Conservation (phyloP, 2,888 invertebrate genomes). For the Iselma pallidipennis region DNA sequence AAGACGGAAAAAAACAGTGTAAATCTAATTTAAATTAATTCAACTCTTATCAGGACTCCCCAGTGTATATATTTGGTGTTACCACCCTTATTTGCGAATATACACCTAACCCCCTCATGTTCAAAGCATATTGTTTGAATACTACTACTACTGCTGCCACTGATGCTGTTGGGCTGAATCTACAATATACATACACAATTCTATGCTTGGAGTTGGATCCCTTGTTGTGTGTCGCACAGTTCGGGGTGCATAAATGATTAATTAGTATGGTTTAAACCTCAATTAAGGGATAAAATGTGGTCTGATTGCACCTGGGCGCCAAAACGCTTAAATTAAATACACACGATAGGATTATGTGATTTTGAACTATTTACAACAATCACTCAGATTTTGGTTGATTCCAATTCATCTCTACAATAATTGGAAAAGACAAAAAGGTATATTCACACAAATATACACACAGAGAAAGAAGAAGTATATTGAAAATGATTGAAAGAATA, state of each 20-base stretch:
- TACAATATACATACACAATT: neutral
- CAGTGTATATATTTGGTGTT: slow-evolving; percentile 39
- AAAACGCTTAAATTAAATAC: slow-evolving; percentile 11
- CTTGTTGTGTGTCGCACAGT: slow-evolving; percentile 29
- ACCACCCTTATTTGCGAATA: slow-evolving; percentile 37
- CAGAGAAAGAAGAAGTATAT: neutral
- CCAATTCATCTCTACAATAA: slow-evolving; percentile 1
- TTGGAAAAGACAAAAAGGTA: slow-evolving; percentile 7
- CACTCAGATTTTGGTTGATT: neutral
- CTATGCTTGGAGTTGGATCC: slow-evolving; percentile 13
- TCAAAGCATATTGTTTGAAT: slow-evolving; percentile 21
- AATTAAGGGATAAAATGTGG: slow-evolving; percentile 44
- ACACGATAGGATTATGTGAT: slow-evolving; percentile 18
- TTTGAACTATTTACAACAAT: slow-evolving; percentile 9
- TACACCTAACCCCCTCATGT: slow-evolving; percentile 27
- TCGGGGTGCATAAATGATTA: slow-evolving; percentile 47
- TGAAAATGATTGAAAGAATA: slow-evolving; percentile 19
- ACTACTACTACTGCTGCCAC: slow-evolving; percentile 6
- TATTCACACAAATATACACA: no score
- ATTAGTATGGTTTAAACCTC: slow-evolving; percentile 44
- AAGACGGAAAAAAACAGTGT: neutral
- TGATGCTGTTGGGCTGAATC: neutral
- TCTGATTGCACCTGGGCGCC: slow-evolving; percentile 43
- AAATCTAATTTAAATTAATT: slow-evolving; percentile 38
- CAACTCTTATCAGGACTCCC: slow-evolving; percentile 36